Evolutionary conservation across 2,113 vertebrate species (phyloP).

Genomic region (Aldabrachelys gigantea): DNA sequence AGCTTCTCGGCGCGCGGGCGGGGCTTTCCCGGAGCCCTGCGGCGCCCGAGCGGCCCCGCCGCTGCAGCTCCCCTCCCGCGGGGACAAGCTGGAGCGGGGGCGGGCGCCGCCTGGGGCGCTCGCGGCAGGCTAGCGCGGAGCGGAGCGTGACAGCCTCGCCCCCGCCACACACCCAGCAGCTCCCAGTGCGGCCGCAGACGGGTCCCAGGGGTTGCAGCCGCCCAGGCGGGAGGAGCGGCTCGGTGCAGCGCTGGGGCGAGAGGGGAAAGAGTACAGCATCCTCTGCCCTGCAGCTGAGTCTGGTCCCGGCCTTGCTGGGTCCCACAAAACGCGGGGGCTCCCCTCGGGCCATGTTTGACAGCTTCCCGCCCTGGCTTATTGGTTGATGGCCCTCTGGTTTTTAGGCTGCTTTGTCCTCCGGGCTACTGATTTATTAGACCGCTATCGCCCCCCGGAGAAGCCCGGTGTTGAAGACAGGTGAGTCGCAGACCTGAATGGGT

Average conservation of each 20-base stretch:
- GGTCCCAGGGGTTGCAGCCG: no score
- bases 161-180: no score
- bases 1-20: not conserved
- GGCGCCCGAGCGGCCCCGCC: no score
- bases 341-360: not conserved
- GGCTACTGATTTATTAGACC: not conserved
- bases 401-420: not conserved
- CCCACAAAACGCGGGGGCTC: no score
- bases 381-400: not conserved
- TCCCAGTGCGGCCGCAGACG: no score
- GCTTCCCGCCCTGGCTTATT: no score
- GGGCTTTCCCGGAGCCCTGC: not conserved
- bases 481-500: not conserved
- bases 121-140: not conserved
- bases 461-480: not conserved
- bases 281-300: not conserved
- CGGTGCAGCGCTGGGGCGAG: not conserved
- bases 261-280: not conserved
- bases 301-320: not conserved
- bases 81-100: not conserved
- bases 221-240: no score
- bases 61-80: no score
- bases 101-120: not conserved
- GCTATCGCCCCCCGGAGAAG: not conserved
- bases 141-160: not conserved